Evolutionary conservation across 2,797 vertebrate species (phyloP), one percentile per base, ranked within the genome.

Genomic region (Aplochiton taeniatus): DNA sequence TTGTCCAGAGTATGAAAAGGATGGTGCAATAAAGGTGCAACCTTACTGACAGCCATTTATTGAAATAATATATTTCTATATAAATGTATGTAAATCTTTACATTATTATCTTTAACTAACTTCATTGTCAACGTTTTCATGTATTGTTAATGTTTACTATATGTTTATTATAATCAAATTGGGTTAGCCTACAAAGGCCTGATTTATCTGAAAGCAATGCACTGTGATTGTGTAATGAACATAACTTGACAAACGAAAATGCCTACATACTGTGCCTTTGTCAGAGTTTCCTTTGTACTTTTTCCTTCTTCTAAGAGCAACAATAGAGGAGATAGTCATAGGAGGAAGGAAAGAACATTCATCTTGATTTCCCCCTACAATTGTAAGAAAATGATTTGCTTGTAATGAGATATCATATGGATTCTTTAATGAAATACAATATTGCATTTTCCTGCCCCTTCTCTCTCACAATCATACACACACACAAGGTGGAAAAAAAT

Each of bases 331-430:
- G 88, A 83, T 79, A 70, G 83, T 78, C 81, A 89, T 81, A 84
- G 60, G 68, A 81, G 66, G 76, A 73, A 75, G 79, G 73, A 77
- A 82, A 69, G 71, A 73, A 71, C 84, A 90, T 89, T 85, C 69
- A 81, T 91, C 83, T 85, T 76, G 71, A 76, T 82, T 66, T 61
- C 71, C 48, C 4, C 59, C 75, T 62, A 69, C n/a, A 66, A 83
- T 69, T 45, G 78, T 72, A 75, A 87, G 86, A 88, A 88, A 89
- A 88, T 75, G 70, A 86, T 85, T 78, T 69, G 87, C 72, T 75
- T 59, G 81, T 89, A 89, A 92, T 79, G 79, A 89, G 86, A 92
- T 89, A 88, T 76, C 56, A 66, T 82, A 89, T 89, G 76, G 87
- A 91, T 88, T 91, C 88, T 87, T 84, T 86, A 73, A 76, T 74